Base-by-base conservation (phyloP, 2,888 invertebrate species). In the Microplitis deprimator region DNA sequence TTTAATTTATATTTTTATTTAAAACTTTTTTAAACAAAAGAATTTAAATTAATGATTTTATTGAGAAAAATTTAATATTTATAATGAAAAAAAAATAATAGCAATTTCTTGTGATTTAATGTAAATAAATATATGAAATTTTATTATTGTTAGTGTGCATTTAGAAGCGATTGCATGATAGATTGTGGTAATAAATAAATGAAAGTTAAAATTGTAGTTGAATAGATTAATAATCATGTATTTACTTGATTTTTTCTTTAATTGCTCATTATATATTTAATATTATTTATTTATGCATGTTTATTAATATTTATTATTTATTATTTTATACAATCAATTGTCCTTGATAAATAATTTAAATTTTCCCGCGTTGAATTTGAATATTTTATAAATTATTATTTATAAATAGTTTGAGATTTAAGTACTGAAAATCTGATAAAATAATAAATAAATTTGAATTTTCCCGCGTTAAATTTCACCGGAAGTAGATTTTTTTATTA, bases 291-390 rank as follows among this genome's bases (percentile, higher is more conserved):
- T 50, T 50, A 13, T 50, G 8, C 50, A 13, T 50, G 50, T 50
- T 10, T 50, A 50, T 50, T 50, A 8, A 29, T 29, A 29, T 29
- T 29, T 4, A 29, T 20, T 20, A 20, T 20, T 20, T 20, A 20
- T 29, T 29, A 29, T 29, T 50, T 50, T 6, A 50, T 50, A 50
- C 0, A 10, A 50, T 13, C 0, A 50, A 13, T 50, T 50, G 50
- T 10, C 8, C 50, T 50, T 50, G 50, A 50, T 10, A 50, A 41
- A 50, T 10, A 13, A 50, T 50, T 50, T 50, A 1, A 29, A 29
- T 29, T 77, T 74, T 65, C 38, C 77, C 71, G 71, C 68, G 17
- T 38, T 59, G 39, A 39, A 50, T 20, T 41, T 39, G 39, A 70
- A 65, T 59, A 29, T 29, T 29, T 29, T 29, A 4, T 29, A 29